A percentile compares a stretch with the other conserved stretches of the same genome.
These are phyloP conservation scores for Scomber scombrus DNA, from an alignment of 2,113 vertebrate genomes.

Conservation along the genomic window DNA sequence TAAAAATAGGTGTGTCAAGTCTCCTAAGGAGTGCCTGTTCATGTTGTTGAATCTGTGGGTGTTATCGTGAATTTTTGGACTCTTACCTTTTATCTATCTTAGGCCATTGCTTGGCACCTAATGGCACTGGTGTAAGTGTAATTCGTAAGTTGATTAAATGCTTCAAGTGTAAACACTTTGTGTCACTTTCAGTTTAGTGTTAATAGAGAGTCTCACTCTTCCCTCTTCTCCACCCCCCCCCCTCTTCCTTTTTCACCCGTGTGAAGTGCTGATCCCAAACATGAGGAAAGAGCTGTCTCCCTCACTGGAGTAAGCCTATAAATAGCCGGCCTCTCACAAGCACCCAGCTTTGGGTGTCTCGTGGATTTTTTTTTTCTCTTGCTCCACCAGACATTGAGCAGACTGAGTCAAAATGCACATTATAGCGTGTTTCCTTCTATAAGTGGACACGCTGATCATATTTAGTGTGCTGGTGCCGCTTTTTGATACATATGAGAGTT, in stretches of 20 bases:
- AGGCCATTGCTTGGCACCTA: too few relatives aligned
- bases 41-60: not conserved
- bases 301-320: slow-evolving; percentile 69
- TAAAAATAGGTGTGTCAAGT: slow-evolving; percentile 28
- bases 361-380: slow-evolving; percentile 25
- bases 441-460: slow-evolving; percentile 27
- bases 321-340: slow-evolving; percentile 73
- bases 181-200: slow-evolving; percentile 62
- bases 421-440: slow-evolving; percentile 32
- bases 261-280: slow-evolving; percentile 69
- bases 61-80: slow-evolving; percentile 12
- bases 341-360: slow-evolving; percentile 63
- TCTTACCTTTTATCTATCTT: not conserved
- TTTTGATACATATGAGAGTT: slow-evolving; percentile 32
- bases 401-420: slow-evolving; percentile 37
- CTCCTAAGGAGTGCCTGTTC: slow-evolving; percentile 22
- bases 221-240: slow-evolving; percentile 1
- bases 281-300: slow-evolving; percentile 58
- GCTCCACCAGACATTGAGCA: slow-evolving; percentile 41
- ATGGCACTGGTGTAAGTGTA: not conserved
- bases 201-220: slow-evolving; percentile 41
- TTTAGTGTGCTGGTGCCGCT: slow-evolving; percentile 30
- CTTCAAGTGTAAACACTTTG: slow-evolving; percentile 41
- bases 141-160: not conserved
- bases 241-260: slow-evolving; percentile 17